Evolutionary conservation across 2,888 invertebrate genomes (phyloP), one percentile per base, ranked within the genome.

Genomic region (Meiosimyza decipiens): DNA sequence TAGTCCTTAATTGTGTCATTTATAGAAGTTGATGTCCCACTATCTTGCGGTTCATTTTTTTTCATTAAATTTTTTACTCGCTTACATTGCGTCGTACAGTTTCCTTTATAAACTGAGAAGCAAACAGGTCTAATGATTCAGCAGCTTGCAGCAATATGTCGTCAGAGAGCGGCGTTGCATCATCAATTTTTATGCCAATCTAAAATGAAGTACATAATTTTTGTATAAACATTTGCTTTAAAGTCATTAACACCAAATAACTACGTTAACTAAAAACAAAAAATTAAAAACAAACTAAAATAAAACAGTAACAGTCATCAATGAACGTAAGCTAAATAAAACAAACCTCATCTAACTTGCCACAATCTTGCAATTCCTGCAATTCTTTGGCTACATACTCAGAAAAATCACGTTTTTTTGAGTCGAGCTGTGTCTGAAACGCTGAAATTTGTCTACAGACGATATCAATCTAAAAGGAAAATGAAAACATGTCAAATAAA

Each of bases 11-110:
- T 28, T 28, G 28, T 28, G 28, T 2, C 3, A 28, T 4, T 28
- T 28, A 28, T 28, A 28, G 28, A 28, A 28, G 4, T 28, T 28
- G 0, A 28, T 3, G 28, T 28, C 4, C 28, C 28, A 4, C 28
- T 4, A 28, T 28, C 3, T 28, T 2, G 28, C 28, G 4, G 54
- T 9, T 15, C 54, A 16, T 54, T 7, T 9, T 7, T 9, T 74
- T 28, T 40, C 40, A 40, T 9, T 40, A 40, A 1, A 40, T 40
- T 40, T 40, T 7, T 9, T 2, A 40, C 9, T 40, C 6, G 40
- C 91, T 91, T 84, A 94, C 94, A 85, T 93, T 93, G 87, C 92
- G 90, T 79, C 91, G 91, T 49, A 93, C 91, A 51, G 92, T 90
- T 70, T 93, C 92, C 81, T 90, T 90, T 79, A 93, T 90, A 75